Conservation (phyloP, 2,797 vertebrate species). For the Anguilla marmorata region DNA sequence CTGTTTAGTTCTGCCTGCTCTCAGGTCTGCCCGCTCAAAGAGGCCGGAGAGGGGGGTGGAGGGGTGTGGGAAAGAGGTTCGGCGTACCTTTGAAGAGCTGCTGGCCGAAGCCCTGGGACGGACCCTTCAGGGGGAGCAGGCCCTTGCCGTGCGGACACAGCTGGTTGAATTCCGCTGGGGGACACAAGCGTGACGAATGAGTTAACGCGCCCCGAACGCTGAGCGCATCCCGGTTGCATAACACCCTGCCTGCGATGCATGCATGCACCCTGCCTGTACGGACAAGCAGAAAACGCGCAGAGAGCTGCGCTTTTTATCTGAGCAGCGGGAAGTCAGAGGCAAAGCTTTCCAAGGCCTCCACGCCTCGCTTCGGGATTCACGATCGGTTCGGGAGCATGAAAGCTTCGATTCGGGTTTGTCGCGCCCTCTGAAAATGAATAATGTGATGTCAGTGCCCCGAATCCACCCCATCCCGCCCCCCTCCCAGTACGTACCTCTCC, state of each 20-base stretch:
- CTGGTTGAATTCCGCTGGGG: conserved; percentile 68
- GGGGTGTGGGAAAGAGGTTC: not conserved
- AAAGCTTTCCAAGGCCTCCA: not conserved
- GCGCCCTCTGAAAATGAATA: not conserved
- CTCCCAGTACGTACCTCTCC: conserved; percentile 58
- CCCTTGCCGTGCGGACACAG: conserved; percentile 74
- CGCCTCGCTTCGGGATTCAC: not conserved
- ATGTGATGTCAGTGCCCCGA: not conserved
- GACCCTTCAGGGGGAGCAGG: conserved; percentile 56
- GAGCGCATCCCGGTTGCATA: not conserved
- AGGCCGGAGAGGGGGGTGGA: conserved; percentile 26
- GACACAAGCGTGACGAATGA: not conserved
- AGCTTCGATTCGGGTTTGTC: not conserved
- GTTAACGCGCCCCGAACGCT: not conserved
- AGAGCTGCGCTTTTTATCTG: not conserved
- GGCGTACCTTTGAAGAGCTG: conserved; percentile 65
- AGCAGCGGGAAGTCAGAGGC: not conserved
- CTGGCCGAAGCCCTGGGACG: conserved; percentile 51
- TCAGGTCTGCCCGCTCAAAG: not conserved
- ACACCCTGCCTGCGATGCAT: conserved; percentile 19
- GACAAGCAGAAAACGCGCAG: not conserved
- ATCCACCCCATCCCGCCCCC: not conserved
- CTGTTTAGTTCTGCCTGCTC: conserved; percentile 17
- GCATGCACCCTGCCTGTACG: not conserved
- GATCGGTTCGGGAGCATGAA: not conserved